phyloP scores from a whole-genome alignment of 1,140 invertebrate species.

The Tetraneura akinire region DNA sequence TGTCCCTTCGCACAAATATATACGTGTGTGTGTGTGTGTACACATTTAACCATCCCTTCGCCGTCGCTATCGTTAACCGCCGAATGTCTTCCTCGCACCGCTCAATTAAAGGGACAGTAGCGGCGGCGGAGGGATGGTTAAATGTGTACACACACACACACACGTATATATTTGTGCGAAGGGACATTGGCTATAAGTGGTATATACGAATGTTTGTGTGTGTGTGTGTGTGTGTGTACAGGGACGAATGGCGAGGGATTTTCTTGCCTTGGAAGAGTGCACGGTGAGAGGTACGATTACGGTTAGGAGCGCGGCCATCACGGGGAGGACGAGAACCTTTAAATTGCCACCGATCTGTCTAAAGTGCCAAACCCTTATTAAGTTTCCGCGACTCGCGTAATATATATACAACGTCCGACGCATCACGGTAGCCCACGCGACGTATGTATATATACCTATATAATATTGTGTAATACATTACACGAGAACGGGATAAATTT shows the following conservation, averaged over 20 bases:
- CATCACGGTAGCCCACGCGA: background rate
- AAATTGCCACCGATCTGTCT: conserved; percentile 51
- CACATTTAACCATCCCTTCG: no score
- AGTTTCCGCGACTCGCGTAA: conserved; percentile 43
- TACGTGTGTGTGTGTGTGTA: no score
- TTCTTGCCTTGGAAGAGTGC: no score
- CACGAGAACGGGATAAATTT: no score
- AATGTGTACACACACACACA: no score
- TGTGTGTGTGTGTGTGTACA: background rate
- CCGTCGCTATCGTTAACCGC: background rate
- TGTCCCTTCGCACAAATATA: no score
- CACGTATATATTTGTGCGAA: no score
- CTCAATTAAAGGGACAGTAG: conserved; percentile 38
- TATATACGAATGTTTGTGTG: background rate
- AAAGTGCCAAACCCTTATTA: conserved; percentile 51
- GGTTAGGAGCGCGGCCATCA: background rate
- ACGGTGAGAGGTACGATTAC: background rate
- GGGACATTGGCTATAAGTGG: no score
- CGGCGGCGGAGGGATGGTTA: no score
- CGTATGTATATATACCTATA: conserved; percentile 13
- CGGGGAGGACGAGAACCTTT: conserved; percentile 18
- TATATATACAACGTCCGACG: background rate
- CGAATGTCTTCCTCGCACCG: conserved; percentile 9
- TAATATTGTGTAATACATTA: conserved; percentile 44
- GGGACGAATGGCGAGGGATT: no score